phyloP scores from a whole-genome alignment of 2,113 vertebrate genomes.

The Balaenoptera acutorostrata region DNA sequence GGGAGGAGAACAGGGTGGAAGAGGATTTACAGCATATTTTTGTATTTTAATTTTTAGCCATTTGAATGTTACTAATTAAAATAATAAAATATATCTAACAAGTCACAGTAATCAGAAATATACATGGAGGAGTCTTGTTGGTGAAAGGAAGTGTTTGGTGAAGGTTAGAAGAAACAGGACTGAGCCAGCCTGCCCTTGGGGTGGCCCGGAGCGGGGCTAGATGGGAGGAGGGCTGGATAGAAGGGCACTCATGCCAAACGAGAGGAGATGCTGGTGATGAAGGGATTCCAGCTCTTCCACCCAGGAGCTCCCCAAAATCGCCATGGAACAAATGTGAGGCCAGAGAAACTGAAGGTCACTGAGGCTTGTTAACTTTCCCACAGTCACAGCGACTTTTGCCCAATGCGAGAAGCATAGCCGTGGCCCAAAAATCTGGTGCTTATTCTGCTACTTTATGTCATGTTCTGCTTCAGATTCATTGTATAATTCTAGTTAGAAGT shows the following conservation, averaged over 20 bases:
- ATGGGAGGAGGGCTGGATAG: neutral
- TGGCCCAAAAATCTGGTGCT: neutral
- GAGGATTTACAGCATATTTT: neutral
- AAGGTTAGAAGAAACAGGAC: neutral
- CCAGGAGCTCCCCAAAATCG: neutral
- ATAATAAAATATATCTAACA: neutral
- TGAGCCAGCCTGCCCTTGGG: neutral
- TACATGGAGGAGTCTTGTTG: neutral
- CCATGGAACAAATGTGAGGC: neutral
- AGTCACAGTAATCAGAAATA: neutral
- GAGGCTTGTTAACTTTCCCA: neutral
- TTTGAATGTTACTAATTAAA: neutral
- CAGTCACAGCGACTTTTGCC: neutral
- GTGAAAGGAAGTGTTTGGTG: neutral
- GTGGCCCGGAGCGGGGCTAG: neutral
- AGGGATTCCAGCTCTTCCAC: neutral
- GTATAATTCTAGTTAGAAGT: neutral
- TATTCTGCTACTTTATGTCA: neutral
- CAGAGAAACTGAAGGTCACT: neutral
- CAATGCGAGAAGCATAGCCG: neutral
- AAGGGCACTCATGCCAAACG: accelerated
- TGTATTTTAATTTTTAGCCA: neutral
- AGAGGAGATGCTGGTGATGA: neutral
- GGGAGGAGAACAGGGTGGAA: neutral
- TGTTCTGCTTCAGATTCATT: neutral